Evolutionary conservation across 2,888 invertebrate genomes (phyloP), one percentile per base, ranked within the genome.

Genomic region (Tribolium freemani): DNA sequence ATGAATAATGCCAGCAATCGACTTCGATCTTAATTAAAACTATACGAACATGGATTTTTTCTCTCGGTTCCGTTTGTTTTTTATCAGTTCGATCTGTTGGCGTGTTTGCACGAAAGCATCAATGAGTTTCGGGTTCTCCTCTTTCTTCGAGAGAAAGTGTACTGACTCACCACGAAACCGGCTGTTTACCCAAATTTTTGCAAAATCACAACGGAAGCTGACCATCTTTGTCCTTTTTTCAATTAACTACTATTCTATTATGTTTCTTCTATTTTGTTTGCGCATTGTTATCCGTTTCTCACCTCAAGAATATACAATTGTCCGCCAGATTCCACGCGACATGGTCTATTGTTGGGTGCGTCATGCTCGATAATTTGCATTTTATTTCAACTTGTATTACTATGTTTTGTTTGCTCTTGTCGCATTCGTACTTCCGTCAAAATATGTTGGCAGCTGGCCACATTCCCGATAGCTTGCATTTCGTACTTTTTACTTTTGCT

Each of bases 371-470:
- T 48, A 16, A 16, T 48, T 53, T 53, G 53, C 53, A 53, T 53
- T 31, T 46, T 38, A 10, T 16, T 45, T 45, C 45, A 13, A 11
- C 11, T 30, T 13, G n/a, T 56, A 5, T 31, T 56, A 51, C 26
- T 57, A 16, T 57, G n/a, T 57, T 57, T 21, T 31, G 6, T 31
- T 11, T 10, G 10, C 21, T 53, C 10, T 26, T 20, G 30, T 56
- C 56, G 26, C 30, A 38, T 56, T 13, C 58, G 44, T 31, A 13
- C 61, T 50, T 63, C 63, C 63, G 63, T 44, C 63, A 31, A 63
- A 63, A 63, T 63, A 51, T 63, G 60, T 63, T 63, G 63, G 63
- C 63, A 13, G 8, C 8, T 4, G n/a, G 63, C 63, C 63, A 63
- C 63, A 63, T 63, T 38, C 8, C 38, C 38, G n/a, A 38, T 38